Base-by-base conservation (phyloP, 1,140 invertebrate genomes). In the Drosophila erecta region DNA sequence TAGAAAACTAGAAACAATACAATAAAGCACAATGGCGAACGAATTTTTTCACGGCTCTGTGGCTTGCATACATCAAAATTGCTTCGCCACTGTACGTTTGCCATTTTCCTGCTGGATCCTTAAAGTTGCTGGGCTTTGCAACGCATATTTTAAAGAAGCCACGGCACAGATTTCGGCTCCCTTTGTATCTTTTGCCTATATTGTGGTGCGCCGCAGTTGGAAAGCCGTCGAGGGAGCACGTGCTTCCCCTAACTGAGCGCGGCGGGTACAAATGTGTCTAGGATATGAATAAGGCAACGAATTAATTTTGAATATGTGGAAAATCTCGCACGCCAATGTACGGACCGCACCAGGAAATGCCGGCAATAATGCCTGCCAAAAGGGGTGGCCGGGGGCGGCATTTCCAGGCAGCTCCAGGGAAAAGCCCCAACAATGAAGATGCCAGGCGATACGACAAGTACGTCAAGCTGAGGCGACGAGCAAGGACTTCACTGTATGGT, bases 291-390 rank as follows among this genome's bases (percentile, higher is more conserved):
- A 77, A 77, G 76, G 71, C 50, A 87, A 87, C 84, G 84, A 79
- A 87, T 87, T 87, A 87, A 87, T 87, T 87, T 87, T 87, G 84
- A 87, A 87, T 87, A 89, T 89, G 79, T 89, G 85, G 79, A 87
- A 80, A 89, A 84, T 87, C 75, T 87, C 83, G 84, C 83, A 86
- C 78, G 64, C 66, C 65, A 58, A 72, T 65, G 76, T 57, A 59
- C 41, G 46, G 38, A 57, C 58, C 51, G 56, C 75, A 64, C 53
- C 64, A 79, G 84, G 83, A 84, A 89, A 89, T 84, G 83, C 71
- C 79, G 78, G 72, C 74, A 77, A 70, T 77, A 77, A 70, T 71
- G 56, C 41, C 64, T 41, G 75, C 65, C 72, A 75, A 53, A 54
- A 67, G 38, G 46, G 60, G 27, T 24, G 59, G 51, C 27, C 35